Base-by-base conservation (phyloP, 2,113 vertebrate genomes). In the Ammodytes dubius region DNA sequence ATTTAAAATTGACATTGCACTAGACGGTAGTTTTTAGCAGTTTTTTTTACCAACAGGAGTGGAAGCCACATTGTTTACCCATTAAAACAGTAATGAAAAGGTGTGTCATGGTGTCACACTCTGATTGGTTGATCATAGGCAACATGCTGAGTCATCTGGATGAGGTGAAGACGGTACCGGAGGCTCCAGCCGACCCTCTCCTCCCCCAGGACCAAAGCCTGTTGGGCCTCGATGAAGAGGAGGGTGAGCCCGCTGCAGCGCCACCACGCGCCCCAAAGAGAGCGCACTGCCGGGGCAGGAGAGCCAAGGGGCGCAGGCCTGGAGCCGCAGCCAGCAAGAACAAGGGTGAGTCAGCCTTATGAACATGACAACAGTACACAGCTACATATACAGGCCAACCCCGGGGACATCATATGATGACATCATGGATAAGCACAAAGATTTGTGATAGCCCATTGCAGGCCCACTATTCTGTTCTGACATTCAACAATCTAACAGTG, bases 221-320 rank as follows among this genome's bases (percentile, higher is more conserved):
- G 6, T 56, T 91, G 0, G 60, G 57, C 15, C 86, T 53, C 0
- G 91, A 93, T 4, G 82, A 88, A 5, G 84, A 75, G 53, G 77
- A 79, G 8, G 45, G 14, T 12, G 56, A 42, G 4, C 42, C 77
- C 2, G 50, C 82, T 5, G 75, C 87, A 40, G 43, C 70, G 42
- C 79, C 68, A 54, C 82, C 86, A 27, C 27, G 4, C 94, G 92
- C 65, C 91, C 91, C 3, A 97, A 27, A 94, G 89, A 96, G 94
- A 83, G 97, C 95, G 76, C 90, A 85, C 6, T 93, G 93, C 69
- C 93, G 96, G 37, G 96, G 96, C 3, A 96, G 97, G 65, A 98
- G 96, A 82, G 83, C 93, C 7, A 97, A 96, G 93, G 87, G 88
- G 6, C 88, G 95, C 35, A 96, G 95, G 89, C 57, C 74, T 0